These are phyloP conservation scores for Camelus dromedarius DNA, from an alignment of 2,113 vertebrate genomes.

Conservation along the genomic window DNA sequence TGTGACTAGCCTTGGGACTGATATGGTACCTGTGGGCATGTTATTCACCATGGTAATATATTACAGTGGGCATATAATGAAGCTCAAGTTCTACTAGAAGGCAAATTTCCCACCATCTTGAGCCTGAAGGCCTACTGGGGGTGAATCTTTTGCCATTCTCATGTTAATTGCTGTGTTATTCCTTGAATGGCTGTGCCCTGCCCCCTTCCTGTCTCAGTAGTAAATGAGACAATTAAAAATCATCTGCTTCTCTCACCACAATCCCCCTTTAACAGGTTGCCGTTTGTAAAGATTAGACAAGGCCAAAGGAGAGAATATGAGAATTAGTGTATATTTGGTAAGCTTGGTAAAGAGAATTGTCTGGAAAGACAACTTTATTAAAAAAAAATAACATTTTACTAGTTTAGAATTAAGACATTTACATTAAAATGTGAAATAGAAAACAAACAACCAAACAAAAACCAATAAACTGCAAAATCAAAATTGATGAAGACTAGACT, in stretches of 20 bases:
- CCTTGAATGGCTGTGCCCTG: too few species aligned
- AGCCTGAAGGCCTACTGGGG: too few species aligned
- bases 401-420: not conserved
- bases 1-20: too few species aligned
- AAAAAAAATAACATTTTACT: not conserved
- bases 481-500: not conserved
- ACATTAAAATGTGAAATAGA: not conserved
- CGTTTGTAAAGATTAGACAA: not conserved
- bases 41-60: too few species aligned
- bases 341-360: not conserved
- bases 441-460: not conserved
- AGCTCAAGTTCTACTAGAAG: too few species aligned
- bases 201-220: too few species aligned
- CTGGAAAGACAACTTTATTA: not conserved
- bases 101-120: too few species aligned
- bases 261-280: not conserved
- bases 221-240: not conserved
- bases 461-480: not conserved
- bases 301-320: not conserved
- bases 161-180: too few species aligned
- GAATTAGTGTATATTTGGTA: not conserved
- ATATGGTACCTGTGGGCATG: too few species aligned
- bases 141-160: too few species aligned
- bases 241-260: not conserved
- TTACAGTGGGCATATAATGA: too few species aligned